A percentile compares a stretch with the other conserved stretches of the same genome.
phyloP scores from a whole-genome alignment of 1,140 invertebrate species.

The Drosophila sp. region DNA sequence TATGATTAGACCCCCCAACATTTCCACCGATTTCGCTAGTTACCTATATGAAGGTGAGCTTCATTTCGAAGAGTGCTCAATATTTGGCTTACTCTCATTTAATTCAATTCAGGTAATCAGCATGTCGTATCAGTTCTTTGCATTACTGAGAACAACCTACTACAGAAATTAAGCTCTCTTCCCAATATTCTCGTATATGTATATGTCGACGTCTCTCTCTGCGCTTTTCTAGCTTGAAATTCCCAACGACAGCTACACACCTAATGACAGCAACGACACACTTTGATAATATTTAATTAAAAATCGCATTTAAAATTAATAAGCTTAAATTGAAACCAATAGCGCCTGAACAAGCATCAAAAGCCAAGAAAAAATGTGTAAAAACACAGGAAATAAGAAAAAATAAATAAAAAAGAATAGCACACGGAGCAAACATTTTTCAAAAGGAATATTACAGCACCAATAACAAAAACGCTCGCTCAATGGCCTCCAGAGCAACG shows the following conservation, averaged over 20 bases:
- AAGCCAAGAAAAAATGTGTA: conserved; percentile 34
- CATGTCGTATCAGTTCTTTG: conserved; percentile 79
- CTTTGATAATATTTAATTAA: conserved; percentile 82
- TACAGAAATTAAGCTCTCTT: conserved; percentile 29
- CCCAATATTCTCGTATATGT: no score
- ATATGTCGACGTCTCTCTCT: no score
- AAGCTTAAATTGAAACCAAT: conserved; percentile 82
- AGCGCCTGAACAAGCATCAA: conserved; percentile 67
- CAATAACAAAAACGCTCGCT: conserved; percentile 39
- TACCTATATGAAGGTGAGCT: conserved; percentile 77
- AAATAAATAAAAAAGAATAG: conserved; percentile 27
- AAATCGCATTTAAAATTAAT: conserved; percentile 83
- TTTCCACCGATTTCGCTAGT: conserved; percentile 77
- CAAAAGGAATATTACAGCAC: conserved; percentile 79
- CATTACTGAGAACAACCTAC: conserved; percentile 65
- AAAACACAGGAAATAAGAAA: conserved; percentile 26
- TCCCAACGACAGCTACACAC: neutral
- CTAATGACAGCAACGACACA: conserved; percentile 49
- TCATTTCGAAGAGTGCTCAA: neutral
- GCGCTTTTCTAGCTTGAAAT: no score
- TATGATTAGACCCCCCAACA: conserved; percentile 66
- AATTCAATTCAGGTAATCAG: conserved; percentile 61
- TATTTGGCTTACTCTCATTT: no score
- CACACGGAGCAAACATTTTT: conserved; percentile 70
- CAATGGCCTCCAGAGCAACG: conserved; percentile 16